Conservation (phyloP, 2,888 invertebrate genomes). For the Sinhomidia bicolor region DNA sequence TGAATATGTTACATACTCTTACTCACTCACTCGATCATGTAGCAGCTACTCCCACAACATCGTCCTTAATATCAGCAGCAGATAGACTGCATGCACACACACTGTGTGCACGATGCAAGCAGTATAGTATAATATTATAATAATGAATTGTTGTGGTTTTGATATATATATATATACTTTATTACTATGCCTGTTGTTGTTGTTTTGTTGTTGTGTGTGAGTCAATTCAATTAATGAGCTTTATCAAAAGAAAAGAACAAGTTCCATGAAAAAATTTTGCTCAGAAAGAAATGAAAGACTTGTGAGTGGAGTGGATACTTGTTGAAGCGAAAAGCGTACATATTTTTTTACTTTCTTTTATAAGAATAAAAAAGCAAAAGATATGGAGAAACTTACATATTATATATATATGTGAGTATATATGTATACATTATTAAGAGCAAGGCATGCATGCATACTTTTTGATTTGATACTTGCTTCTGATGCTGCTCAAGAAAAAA, state of each 20-base stretch:
- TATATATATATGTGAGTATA: not conserved
- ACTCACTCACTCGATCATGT: not conserved
- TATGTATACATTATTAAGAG: no score
- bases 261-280: constrained; percentile 54
- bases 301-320: constrained; percentile 49
- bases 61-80: not conserved
- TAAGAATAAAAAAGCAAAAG: not conserved
- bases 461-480: constrained; percentile 12
- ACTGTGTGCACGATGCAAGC: constrained; percentile 10
- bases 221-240: constrained; percentile 59
- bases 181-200: not conserved
- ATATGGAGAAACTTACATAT: not conserved
- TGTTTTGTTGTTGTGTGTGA: constrained; percentile 2
- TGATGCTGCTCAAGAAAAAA: constrained; percentile 7
- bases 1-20: constrained; percentile 34
- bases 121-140: no score
- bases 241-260: constrained; percentile 43
- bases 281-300: not conserved
- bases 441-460: constrained; percentile 3
- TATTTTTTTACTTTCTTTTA: not conserved
- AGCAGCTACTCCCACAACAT: constrained; percentile 44
- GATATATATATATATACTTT: not conserved
- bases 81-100: no score
- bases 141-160: constrained; percentile 52
- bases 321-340: constrained; percentile 28